Conservation (phyloP, 2,113 vertebrate species). For the Pantherophis guttatus region DNA sequence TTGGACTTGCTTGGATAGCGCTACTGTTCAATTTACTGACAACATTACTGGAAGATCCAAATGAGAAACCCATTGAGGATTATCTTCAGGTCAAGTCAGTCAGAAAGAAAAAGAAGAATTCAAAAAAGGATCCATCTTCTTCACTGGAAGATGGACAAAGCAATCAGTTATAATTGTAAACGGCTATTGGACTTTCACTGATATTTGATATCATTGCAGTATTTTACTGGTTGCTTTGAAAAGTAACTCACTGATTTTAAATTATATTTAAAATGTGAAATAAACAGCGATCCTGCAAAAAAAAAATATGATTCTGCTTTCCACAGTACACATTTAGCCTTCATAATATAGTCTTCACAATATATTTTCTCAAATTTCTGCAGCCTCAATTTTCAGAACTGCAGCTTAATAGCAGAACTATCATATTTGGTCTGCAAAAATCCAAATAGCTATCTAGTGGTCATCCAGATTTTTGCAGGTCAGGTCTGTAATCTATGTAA, state of each 20-base stretch:
- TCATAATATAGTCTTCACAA: background rate
- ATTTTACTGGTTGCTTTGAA: background rate
- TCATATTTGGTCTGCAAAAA: background rate
- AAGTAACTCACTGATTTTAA: background rate
- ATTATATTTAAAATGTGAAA: background rate
- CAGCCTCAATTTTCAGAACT: background rate
- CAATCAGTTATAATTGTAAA: background rate
- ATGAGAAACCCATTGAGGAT: slow-evolving; percentile 64
- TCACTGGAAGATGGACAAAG: slow-evolving; percentile 30
- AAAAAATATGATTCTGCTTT: background rate
- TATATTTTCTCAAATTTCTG: background rate
- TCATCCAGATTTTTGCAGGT: background rate
- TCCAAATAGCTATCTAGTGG: background rate
- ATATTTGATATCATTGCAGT: background rate
- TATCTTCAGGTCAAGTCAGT: slow-evolving; percentile 48
- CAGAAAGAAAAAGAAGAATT: slow-evolving; percentile 30
- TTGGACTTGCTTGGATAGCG: slow-evolving; percentile 69
- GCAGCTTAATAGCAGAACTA: background rate
- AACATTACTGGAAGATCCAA: slow-evolving; percentile 59
- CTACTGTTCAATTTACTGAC: slow-evolving; percentile 70
- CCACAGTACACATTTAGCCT: background rate
- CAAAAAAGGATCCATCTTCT: slow-evolving; percentile 24
- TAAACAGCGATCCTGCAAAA: background rate
- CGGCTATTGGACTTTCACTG: background rate
- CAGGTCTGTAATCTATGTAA: background rate